Base-by-base conservation (phyloP, 2,888 invertebrate genomes). In the Eristalis pertinax region DNA sequence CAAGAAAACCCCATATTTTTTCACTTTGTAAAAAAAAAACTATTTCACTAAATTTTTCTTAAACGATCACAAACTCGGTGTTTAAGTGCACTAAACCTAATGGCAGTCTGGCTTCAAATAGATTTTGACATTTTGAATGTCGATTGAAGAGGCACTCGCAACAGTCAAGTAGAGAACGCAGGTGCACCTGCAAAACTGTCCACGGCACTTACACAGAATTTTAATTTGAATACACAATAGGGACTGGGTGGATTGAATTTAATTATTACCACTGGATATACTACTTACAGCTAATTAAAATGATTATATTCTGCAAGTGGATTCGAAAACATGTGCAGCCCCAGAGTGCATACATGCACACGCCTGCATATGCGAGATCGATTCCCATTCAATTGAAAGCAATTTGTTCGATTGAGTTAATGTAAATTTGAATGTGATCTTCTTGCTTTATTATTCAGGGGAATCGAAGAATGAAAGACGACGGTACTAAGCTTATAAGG, bases 321-420 rank as follows among this genome's bases (percentile, higher is more conserved):
- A 69, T 69, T 75, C 64, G 4, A 15, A 38, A 60, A 62, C 69
- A 62, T 79, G 41, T 65, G 41, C 65, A 41, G 24, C 11, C 24
- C 29, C 58, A 13, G 13, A 26, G 26, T 4, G 15, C 13, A 60
- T 15, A 60, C 60, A 26, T 13, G 50, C 50, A 8, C 50, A 19
- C 8, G 19, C 58, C 19, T 5, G 15, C 26, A 4, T 26, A 60
- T 13, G 26, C n/a, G 60, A 22, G 15, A 38, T 65, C n/a, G 35
- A 35, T 60, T 79, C n/a, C 2, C 35, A 65, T 32, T 84, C 70
- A 84, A 84, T 84, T 80, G 75, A 50, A 74, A 75, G 38, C 4
- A 84, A 84, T 80, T 79, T 80, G 50, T 65, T 80, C 64, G 24
- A 84, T 84, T 84, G 84, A 64, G 41, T 43, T 74, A 80, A 80